Evolutionary conservation across 2,797 vertebrate genomes (phyloP), one percentile per base, ranked within the genome.

Genomic region (Rhinoraja longicauda): DNA sequence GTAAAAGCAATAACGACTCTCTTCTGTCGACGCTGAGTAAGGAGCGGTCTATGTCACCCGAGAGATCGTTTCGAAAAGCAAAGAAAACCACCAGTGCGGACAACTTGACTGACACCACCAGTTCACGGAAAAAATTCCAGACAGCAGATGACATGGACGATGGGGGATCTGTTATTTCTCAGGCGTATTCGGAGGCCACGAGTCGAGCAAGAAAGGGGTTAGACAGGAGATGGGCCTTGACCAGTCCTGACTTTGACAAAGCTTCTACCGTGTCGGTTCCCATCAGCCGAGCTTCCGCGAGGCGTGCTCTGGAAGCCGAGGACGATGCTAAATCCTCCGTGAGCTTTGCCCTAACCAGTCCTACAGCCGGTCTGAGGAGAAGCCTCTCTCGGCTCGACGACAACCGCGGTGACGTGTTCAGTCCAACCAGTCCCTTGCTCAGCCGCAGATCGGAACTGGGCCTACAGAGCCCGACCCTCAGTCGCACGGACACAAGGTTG

Each of bases 1-100:
- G 98, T 78, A 96, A 95, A 1, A 97, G 97, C 91, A 97, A 98
- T 0, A 96, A 98, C 93, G 97, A 95, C 94, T 98, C 96, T 0
- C 97, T 98, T 81, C 96, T 98, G 94, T 97, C 95, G 64, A 72
- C 97, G 1, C 96, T 99, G 10, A 93, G 93, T 90, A 97, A 97
- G 21, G 97, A 98, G 94, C 96, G 96, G 29, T 94, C 96, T 0
- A 94, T 96, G 26, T 96, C 97, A n/a, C 97, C 97, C 0, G 97
- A 98, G 21, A 95, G 96, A 29, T 94, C 97, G 5, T 96, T 97
- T 93, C 95, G 95, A 77, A 96, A 96, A 94, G 93, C 94, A 17
- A 97, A 96, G 93, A 93, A 95, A 9, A 96, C 95, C 94, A 94
- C 94, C 13, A 82, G 93, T 0, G 32, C 93, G 0, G 95, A 96